Evolutionary conservation across 2,113 vertebrate genomes (phyloP).

Genomic region (Stigmatopora nigra): DNA sequence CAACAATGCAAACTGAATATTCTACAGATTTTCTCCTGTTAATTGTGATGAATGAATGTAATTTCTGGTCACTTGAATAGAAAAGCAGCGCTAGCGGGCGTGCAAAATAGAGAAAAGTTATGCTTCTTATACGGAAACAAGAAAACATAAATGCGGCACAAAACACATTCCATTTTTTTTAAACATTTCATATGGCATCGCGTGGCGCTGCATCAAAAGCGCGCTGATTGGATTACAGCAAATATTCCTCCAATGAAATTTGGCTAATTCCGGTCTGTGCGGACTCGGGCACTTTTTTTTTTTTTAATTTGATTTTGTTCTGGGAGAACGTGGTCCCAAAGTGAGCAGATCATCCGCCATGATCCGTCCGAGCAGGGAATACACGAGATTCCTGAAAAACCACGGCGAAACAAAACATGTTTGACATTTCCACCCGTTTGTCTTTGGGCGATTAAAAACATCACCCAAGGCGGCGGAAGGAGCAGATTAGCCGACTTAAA

Average conservation of each 20-base stretch:
- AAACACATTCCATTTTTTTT: too few species aligned
- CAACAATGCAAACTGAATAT: too few species aligned
- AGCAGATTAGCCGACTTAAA: constrained; percentile 55
- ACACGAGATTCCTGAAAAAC: constrained; percentile 7
- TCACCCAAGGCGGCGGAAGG: constrained; percentile 31
- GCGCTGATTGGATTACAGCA: background rate
- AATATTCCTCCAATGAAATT: background rate
- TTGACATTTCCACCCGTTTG: constrained; percentile 51
- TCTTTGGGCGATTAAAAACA: constrained; percentile 27
- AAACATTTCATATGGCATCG: background rate
- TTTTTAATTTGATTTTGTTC: too few species aligned
- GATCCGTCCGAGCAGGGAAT: constrained; percentile 12
- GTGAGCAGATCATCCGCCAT: background rate
- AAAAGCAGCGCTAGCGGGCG: too few species aligned
- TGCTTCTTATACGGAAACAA: too few species aligned
- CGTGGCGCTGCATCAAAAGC: background rate
- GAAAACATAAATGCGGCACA: too few species aligned
- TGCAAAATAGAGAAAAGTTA: too few species aligned
- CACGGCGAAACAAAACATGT: constrained; percentile 14
- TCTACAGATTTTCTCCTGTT: too few species aligned
- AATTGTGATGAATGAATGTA: too few species aligned
- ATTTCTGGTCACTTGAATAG: too few species aligned
- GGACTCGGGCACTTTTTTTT: background rate
- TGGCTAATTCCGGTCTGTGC: background rate
- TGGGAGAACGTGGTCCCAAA: background rate